These are phyloP conservation scores for Rhamnusium bicolor DNA, from an alignment of 2,888 invertebrate species.

Conservation along the genomic window DNA sequence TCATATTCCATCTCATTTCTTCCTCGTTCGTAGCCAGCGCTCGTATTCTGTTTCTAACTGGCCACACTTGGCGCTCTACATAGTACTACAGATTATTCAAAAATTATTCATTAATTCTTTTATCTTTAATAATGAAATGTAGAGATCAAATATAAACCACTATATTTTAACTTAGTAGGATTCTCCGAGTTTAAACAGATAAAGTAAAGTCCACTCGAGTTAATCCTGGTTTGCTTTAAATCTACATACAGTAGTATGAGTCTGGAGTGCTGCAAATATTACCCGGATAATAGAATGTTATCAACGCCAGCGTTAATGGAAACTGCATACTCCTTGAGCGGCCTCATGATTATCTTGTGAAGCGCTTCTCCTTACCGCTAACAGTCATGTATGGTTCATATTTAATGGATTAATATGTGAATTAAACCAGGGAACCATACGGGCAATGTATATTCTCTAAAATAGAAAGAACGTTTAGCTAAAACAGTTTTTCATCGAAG, in stretches of 20 bases:
- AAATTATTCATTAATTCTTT: too few relatives aligned
- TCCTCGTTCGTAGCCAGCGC: too few relatives aligned
- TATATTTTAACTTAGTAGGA: neutral
- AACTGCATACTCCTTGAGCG: conserved; percentile 38
- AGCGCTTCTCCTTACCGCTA: conserved; percentile 41
- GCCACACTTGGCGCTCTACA: too few relatives aligned
- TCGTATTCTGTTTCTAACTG: too few relatives aligned
- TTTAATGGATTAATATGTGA: conserved; percentile 45
- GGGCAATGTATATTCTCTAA: too few relatives aligned
- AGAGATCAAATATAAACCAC: neutral
- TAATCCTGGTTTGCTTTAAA: conserved; percentile 38
- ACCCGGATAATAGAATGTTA: conserved; percentile 42
- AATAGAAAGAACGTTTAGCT: neutral
- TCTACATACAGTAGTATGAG: conserved; percentile 30
- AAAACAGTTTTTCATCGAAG: neutral
- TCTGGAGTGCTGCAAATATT: conserved; percentile 37
- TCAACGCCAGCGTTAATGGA: conserved; percentile 40
- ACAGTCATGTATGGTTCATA: conserved; percentile 35
- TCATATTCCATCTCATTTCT: too few relatives aligned
- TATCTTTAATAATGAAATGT: neutral
- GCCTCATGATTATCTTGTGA: conserved; percentile 39
- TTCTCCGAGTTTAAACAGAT: conserved; percentile 7
- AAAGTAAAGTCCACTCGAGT: conserved; percentile 12
- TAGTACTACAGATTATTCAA: too few relatives aligned
- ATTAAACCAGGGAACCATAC: conserved; percentile 26